Conservation (phyloP, 2,888 invertebrate species). For the Leucozona laternaria region DNA sequence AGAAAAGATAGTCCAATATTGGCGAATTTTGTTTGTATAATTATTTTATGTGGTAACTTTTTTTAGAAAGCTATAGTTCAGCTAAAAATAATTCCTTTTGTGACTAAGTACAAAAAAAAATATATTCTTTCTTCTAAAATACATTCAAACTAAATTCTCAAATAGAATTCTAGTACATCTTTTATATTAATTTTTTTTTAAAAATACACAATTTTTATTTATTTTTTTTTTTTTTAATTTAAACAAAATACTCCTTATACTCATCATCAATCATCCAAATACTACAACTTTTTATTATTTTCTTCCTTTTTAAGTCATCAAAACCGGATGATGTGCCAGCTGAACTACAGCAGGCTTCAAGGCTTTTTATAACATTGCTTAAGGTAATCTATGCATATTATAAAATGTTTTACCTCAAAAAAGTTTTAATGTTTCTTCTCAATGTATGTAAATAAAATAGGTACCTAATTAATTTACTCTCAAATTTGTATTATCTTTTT, state of each 20-base stretch:
- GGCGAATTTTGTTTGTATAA: too few relatives aligned
- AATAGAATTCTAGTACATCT: background rate
- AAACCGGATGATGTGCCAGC: constrained; percentile 50
- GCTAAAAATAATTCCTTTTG: too few relatives aligned
- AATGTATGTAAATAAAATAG: constrained; percentile 3
- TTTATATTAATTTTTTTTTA: background rate
- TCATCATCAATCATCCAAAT: constrained; percentile 34
- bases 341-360: constrained; percentile 53
- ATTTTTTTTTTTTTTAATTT: background rate
- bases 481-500: background rate
- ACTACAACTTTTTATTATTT: constrained; percentile 41
- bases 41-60: too few relatives aligned
- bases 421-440: constrained; percentile 1
- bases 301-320: constrained; percentile 51
- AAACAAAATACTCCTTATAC: constrained; percentile 14
- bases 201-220: background rate
- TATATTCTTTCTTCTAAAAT: background rate
- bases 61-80: too few relatives aligned
- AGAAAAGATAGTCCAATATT: too few relatives aligned
- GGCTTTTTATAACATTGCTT: constrained; percentile 52
- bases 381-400: constrained; percentile 50
- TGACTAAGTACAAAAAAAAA: too few relatives aligned
- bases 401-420: constrained; percentile 33
- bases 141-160: background rate
- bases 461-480: background rate